Evolutionary conservation across 2,113 vertebrate species (phyloP), one percentile per base, ranked within the genome.

Genomic region (Philantomba maxwellii): DNA sequence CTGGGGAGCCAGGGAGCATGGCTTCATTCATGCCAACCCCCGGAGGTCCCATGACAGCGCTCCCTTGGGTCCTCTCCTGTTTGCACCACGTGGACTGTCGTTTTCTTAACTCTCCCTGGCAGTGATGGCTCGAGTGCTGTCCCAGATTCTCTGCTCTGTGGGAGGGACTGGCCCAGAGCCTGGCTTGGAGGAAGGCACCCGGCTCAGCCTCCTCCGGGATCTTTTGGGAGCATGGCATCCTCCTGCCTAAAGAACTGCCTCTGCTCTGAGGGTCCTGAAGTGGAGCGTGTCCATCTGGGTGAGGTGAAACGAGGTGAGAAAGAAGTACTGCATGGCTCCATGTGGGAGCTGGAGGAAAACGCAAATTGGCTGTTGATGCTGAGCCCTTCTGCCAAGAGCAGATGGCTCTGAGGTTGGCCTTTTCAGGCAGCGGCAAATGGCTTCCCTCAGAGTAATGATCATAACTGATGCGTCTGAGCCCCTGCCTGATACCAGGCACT

Each of bases 221-320:
- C 25, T 60, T 39, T 33, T 0, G n/a, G 81, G 70, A 90, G 49
- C 25, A 4, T 15, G 30, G 81, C 57, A n/a, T 5, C 43, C 33
- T 80, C n/a, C 33, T 58, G 36, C 73, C 58, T n/a, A 6, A 88
- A 91, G 36, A 39, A 13, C 87, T 36, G 57, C 49, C 60, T 93
- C 70, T 43, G 17, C 11, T 57, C 25, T 62, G 9, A 45, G 58
- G 21, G 10, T 43, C 88, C 26, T 83, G 16, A 28, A 8, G 11
- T 3, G n/a, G 16, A 49, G 73, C 7, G 2, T 1, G 0, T 28
- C 49, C 1, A 0, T 33, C 43, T 0, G 26, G 36, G 21, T 60
- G 49, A 77, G 87, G 75, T 87, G 85, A 95, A 57, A 26, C 7
- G 60, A 80, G 84, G 58, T 78, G 51, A 96, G 47, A 60, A 64